These are phyloP conservation scores for Myotis findleyi DNA, from an alignment of 2,797 vertebrate species.

Conservation along the genomic window DNA sequence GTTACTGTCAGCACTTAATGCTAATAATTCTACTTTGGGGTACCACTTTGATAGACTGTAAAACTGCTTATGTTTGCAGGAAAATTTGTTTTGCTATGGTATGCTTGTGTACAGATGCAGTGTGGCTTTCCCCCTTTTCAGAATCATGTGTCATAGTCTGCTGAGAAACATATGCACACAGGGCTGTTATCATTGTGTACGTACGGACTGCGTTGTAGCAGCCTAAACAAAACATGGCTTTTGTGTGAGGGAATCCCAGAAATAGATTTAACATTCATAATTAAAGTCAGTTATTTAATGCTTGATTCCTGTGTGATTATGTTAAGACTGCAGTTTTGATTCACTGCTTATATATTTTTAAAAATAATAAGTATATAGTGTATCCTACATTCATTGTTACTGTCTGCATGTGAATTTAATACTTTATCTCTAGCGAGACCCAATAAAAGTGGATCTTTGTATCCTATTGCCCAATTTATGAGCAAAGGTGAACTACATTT, in stretches of 20 bases:
- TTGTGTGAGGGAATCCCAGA: not conserved
- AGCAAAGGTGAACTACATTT: not conserved
- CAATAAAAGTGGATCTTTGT: not conserved
- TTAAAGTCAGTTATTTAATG: not conserved
- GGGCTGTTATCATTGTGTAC: constrained; percentile 26
- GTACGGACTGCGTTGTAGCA: not conserved
- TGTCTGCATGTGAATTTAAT: not conserved
- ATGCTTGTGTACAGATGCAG: constrained; percentile 61
- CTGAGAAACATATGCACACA: not conserved
- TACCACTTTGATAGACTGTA: constrained; percentile 86
- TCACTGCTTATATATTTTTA: not conserved
- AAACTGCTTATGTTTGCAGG: constrained; percentile 83
- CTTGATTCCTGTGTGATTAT: not conserved
- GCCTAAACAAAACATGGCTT: not conserved
- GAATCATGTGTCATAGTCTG: constrained; percentile 66
- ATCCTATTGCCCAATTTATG: not conserved
- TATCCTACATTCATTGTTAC: not conserved
- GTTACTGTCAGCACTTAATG: constrained; percentile 86
- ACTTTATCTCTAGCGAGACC: not conserved
- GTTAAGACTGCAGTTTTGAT: not conserved
- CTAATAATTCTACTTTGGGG: constrained; percentile 89
- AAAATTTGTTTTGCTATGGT: constrained; percentile 66
- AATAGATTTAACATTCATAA: not conserved
- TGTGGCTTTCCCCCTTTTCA: constrained; percentile 23
- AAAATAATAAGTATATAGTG: not conserved